phyloP scores from a whole-genome alignment of 2,888 invertebrate species.

The Sthenelais limicola region DNA sequence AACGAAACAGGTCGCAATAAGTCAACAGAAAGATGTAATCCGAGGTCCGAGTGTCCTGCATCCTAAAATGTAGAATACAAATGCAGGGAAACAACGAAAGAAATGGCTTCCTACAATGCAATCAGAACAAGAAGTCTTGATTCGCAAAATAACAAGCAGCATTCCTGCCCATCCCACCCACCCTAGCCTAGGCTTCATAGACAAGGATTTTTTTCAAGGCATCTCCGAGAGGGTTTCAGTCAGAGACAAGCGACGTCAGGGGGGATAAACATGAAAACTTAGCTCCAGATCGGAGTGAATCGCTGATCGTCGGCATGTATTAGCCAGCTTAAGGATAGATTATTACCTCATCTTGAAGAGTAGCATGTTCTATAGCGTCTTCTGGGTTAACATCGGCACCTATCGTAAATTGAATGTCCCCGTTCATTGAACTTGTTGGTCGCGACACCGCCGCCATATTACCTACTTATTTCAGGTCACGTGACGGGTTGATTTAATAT shows the following conservation, averaged over 20 bases:
- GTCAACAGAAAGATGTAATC: too few relatives aligned
- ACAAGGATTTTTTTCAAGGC: slow-evolving; percentile 18
- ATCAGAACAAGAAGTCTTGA: too few relatives aligned
- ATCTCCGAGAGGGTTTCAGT: slow-evolving; percentile 21
- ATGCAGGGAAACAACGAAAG: too few relatives aligned
- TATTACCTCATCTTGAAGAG: slow-evolving; percentile 46
- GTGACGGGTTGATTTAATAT: slow-evolving; percentile 45
- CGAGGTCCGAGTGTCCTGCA: too few relatives aligned
- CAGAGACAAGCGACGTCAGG: slow-evolving; percentile 28
- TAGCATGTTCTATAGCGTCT: slow-evolving; percentile 44
- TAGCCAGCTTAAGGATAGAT: slow-evolving; percentile 7
- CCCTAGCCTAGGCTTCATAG: background rate
- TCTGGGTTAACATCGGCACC: slow-evolving; percentile 41
- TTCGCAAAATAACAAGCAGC: too few relatives aligned
- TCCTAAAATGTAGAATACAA: too few relatives aligned
- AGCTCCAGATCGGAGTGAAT: slow-evolving; percentile 2
- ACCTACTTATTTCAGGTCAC: slow-evolving; percentile 46
- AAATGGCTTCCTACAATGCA: too few relatives aligned
- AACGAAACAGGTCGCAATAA: too few relatives aligned
- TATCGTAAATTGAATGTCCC: slow-evolving; percentile 46
- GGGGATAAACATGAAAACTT: slow-evolving; percentile 35
- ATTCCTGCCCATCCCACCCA: background rate
- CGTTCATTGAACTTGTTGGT: slow-evolving; percentile 42
- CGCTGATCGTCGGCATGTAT: background rate
- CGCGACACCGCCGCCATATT: slow-evolving; percentile 47